Evolutionary conservation across 2,888 invertebrate genomes (phyloP).

Genomic region (Drosophila heteroneura): DNA sequence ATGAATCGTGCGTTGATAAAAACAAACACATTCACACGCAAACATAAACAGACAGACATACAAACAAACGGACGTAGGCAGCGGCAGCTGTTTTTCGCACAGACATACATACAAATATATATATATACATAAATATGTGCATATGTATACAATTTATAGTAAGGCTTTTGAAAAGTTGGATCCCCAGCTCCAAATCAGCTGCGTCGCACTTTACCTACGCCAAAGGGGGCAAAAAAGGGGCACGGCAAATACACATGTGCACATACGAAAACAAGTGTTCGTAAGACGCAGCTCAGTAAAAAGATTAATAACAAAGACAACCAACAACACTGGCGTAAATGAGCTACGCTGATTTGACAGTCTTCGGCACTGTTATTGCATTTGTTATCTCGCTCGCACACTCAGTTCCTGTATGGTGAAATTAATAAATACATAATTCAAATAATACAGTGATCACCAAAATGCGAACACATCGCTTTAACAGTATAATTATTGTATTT

Average conservation of each 20-base stretch:
- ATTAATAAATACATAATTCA: conserved; percentile 9
- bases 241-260: conserved; percentile 44
- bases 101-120: neutral
- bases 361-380: neutral
- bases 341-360: conserved; percentile 18
- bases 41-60: neutral
- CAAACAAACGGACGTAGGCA: neutral
- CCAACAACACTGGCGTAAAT: neutral
- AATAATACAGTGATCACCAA: neutral
- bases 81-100: neutral
- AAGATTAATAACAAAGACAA: conserved; percentile 24
- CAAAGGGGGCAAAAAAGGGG: conserved; percentile 61
- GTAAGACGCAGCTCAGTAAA: conserved; percentile 11
- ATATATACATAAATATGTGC: neutral
- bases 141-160: conserved; percentile 11
- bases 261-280: conserved; percentile 27
- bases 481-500: neutral
- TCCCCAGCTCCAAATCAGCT: conserved; percentile 44
- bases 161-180: conserved; percentile 27
- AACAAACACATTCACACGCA: conserved; percentile 18
- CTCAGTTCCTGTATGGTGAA: conserved; percentile 20
- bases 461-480: neutral
- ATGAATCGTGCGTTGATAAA: conserved; percentile 45
- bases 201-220: conserved; percentile 52
- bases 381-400: conserved; percentile 28